Evolutionary conservation across 2,113 vertebrate species (phyloP), one percentile per base, ranked within the genome.

Genomic region (Copsychus sechellarum): DNA sequence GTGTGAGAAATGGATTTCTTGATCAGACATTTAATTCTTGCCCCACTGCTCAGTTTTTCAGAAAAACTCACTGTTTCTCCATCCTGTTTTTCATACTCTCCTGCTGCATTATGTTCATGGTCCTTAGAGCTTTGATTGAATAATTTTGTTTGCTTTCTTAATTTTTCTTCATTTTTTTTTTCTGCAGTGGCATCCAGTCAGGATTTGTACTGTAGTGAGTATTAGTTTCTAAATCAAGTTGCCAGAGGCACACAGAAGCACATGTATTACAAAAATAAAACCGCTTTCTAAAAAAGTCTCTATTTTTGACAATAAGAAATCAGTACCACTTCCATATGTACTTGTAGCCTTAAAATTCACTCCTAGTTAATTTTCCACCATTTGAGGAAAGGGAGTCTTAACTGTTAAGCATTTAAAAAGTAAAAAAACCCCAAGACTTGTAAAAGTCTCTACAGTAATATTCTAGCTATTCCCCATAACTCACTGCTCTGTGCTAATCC

Each of bases 191-290:
- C 34, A 62, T 78, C 14, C 6, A 25, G 40, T 28, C 36, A 88
- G 22, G 15, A 8, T 6, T 1, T 0, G 9, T 51, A 36, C 20
- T n/a, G 12, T 33, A 12, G 34, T 42, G 12, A 43, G 4, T 43
- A 65, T n/a, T 5, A 57, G 3, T 34, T 85, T 71, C 47, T n/a
- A 79, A 53, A 20, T 38, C 24, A 77, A 36, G 17, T 69, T 72
- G 19, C 10, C 34, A 88, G 72, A 69, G 31, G 14, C 40, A 79
- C 43, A 48, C 4, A 79, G 47, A 90, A 57, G 4, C 4, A 43
- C 3, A 1, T 22, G 17, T 23, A 72, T 12, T 28, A 20, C 3
- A 81, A 90, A 67, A 92, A 48, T 8, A 70, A 57, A 85, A 33
- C 3, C 31, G 1, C 24, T 77, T 86, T 53, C 36, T 53, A 45